These are phyloP conservation scores for Cynocephalus volans DNA, from an alignment of 2,113 vertebrate species.

Conservation along the genomic window DNA sequence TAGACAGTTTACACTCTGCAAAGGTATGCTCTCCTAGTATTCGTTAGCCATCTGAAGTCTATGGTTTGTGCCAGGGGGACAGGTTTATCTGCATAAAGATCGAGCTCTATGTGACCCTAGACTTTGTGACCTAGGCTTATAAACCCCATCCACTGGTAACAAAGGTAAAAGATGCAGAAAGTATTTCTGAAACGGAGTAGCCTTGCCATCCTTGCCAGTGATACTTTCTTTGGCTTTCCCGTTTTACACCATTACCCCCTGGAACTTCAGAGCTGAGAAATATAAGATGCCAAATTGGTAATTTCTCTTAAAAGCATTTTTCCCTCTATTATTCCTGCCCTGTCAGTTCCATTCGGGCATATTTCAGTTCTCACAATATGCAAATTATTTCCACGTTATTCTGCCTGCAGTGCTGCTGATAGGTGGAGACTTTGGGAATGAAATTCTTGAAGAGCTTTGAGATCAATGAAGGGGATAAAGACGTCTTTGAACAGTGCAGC, in stretches of 20 bases:
- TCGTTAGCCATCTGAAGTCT: neutral
- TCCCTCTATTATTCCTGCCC: neutral
- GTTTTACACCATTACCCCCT: neutral
- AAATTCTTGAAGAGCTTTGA: neutral
- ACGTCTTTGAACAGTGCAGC: rapidly evolving
- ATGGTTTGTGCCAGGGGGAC: neutral
- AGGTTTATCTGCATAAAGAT: neutral
- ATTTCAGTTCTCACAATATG: constrained; percentile 12
- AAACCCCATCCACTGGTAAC: neutral
- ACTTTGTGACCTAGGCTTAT: neutral
- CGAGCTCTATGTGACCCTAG: neutral
- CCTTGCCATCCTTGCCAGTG: neutral
- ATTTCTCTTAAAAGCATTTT: constrained; percentile 33
- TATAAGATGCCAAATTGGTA: neutral
- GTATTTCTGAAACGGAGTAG: neutral
- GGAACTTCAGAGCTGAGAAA: neutral
- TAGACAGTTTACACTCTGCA: neutral
- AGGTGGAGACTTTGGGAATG: neutral
- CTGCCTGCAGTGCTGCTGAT: neutral
- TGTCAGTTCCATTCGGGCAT: neutral
- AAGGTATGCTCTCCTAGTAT: neutral
- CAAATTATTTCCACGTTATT: neutral
- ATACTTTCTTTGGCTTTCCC: neutral
- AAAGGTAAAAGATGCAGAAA: neutral
- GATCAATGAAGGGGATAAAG: neutral